Conservation (phyloP, 2,797 vertebrate genomes). For the Zenarchopterus dispar region DNA sequence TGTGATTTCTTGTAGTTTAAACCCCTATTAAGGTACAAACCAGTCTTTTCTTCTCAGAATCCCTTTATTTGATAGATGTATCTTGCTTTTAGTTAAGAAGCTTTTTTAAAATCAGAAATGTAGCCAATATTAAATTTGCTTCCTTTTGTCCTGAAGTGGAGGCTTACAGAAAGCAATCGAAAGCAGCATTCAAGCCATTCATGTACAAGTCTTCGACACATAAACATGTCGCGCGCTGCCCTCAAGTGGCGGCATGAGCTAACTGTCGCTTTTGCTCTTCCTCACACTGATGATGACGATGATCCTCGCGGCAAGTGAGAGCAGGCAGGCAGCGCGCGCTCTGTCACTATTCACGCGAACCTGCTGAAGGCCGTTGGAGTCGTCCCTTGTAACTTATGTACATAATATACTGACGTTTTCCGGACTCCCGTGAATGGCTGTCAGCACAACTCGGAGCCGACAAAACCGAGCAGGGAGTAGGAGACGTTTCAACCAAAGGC, state of each 20-base stretch:
- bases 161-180: constrained; percentile 22
- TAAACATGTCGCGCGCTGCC: constrained; percentile 27
- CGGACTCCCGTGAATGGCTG: constrained; percentile 49
- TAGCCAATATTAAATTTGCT: not conserved
- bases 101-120: not conserved
- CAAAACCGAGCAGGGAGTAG: constrained; percentile 37
- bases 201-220: not conserved
- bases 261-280: constrained; percentile 14
- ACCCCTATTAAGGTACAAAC: no score
- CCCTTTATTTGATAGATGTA: not conserved
- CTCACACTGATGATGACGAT: constrained; percentile 34
- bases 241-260: constrained; percentile 34
- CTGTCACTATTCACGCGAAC: constrained; percentile 49
- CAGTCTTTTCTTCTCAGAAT: no score
- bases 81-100: not conserved
- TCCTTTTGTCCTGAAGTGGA: rapidly evolving
- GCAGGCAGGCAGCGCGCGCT: constrained; percentile 50
- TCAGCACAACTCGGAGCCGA: constrained; percentile 32
- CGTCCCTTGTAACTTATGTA: constrained; percentile 66
- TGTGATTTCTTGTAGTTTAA: no score
- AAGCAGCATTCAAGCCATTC: constrained; percentile 38
- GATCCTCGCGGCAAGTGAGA: constrained; percentile 58
- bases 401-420: constrained; percentile 51
- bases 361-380: constrained; percentile 55
- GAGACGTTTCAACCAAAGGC: constrained; percentile 24